Evolutionary conservation across 1,140 invertebrate genomes (phyloP).

Genomic region (Elysia chlorotica): DNA sequence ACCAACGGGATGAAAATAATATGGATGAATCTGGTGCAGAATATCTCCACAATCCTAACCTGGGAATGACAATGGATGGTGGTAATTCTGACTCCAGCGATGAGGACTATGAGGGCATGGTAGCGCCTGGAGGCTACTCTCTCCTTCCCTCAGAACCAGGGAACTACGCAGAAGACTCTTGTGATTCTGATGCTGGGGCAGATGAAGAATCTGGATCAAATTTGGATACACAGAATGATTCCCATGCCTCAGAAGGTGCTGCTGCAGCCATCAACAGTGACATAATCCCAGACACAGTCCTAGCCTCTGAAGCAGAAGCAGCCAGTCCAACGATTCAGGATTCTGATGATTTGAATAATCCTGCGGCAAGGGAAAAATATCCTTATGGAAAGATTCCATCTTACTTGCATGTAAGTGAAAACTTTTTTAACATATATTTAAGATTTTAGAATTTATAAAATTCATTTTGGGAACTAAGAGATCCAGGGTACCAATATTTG

Average conservation of each 20-base stretch:
- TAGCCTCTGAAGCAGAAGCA: neutral
- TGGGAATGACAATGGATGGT: neutral
- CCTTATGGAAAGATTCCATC: too few species aligned
- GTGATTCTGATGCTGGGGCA: neutral
- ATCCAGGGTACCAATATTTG: too few species aligned
- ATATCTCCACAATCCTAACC: conserved; percentile 3
- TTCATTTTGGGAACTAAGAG: too few species aligned
- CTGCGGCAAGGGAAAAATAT: too few species aligned
- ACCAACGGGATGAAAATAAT: neutral
- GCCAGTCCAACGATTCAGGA: too few species aligned
- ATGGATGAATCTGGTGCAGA: conserved; percentile 1
- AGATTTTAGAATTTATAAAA: too few species aligned
- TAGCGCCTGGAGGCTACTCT: neutral
- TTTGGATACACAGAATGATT: too few species aligned
- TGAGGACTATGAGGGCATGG: neutral
- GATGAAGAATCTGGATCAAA: neutral
- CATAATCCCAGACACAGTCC: neutral
- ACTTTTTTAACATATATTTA: too few species aligned
- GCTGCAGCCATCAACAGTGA: too few species aligned
- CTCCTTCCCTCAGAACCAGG: conserved; percentile 11
- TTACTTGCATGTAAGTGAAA: too few species aligned
- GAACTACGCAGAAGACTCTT: neutral
- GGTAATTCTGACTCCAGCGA: conserved; percentile 4
- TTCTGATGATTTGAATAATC: too few species aligned
- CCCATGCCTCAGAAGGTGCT: too few species aligned